Evolutionary conservation across 2,113 vertebrate genomes (phyloP), one percentile per base, ranked within the genome.

Genomic region (Burhinus oedicnemus): DNA sequence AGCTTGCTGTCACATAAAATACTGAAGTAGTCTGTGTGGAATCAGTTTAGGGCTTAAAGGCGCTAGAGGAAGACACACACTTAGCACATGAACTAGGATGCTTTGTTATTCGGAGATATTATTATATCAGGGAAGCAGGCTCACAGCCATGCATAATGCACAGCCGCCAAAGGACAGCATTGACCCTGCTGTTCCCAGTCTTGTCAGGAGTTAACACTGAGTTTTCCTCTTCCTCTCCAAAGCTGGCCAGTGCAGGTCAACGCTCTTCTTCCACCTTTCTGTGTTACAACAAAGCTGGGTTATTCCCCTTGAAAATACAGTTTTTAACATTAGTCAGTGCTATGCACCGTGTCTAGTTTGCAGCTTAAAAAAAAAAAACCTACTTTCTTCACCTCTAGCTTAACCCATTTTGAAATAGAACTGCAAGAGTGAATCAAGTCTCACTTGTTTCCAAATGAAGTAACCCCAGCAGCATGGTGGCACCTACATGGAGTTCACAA

Each of bases 61-160:
- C 1, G 0, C 21, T 52, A 25, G n/a, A 80, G 34, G 38, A 38
- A 54, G 11, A 34, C 14, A 29, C 3, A 13, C 7, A 15, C 10
- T 69, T 62, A 26, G 9, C 34, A 36, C 15, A 36, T 47, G 21
- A 74, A 49, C 49, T 34, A 8, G 45, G 15, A 49, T 38, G 29
- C 11, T 74, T 68, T 0, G 16, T 82, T 55, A n/a, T 65, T 71
- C 16, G 5, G 52, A 66, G 32, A n/a, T 45, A 16, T 13, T 20
- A 6, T 36, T 42, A 7, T 16, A 38, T 13, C 0, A 3, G 23
- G 36, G 22, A 49, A 14, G 30, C 23, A 36, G 19, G 47, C 36
- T 88, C 36, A 49, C 36, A 68, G 18, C 25, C 36, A 3, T 21
- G 17, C 1, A 0, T 42, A 8, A 51, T 26, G 17, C 45, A 26